A percentile compares a stretch with the other conserved stretches of the same genome.
Conservation (phyloP, 1,140 invertebrate genomes). For the Zaprionus tsacasi region DNA sequence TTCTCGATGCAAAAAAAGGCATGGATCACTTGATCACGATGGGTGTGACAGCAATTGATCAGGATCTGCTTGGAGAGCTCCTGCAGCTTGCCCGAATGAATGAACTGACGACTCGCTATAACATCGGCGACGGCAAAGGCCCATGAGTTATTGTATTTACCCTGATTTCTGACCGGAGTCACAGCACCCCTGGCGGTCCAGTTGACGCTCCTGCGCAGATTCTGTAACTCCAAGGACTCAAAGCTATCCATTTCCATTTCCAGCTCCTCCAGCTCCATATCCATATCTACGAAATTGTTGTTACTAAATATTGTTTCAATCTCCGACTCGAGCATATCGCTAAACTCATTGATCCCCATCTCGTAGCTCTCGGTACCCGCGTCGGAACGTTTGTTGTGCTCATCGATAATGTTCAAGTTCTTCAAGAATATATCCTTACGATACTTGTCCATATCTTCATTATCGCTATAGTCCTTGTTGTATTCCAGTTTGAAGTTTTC, state of each 20-base stretch:
- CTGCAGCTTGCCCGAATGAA: neutral
- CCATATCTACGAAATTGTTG: no score
- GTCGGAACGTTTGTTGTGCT: conserved; percentile 15
- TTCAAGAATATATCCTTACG: no score
- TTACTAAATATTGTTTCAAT: no score
- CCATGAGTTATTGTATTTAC: conserved; percentile 32
- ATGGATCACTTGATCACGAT: neutral
- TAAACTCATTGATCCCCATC: conserved; percentile 25
- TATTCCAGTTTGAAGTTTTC: no score
- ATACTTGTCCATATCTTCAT: no score
- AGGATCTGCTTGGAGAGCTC: conserved; percentile 29
- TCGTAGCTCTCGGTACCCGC: conserved; percentile 22
- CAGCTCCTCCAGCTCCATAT: no score
- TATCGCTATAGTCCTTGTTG: no score
- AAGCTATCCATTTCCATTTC: no score
- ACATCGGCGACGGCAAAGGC: conserved; percentile 34
- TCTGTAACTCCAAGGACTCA: no score
- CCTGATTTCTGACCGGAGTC: conserved; percentile 11
- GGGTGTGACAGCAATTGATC: conserved; percentile 6
- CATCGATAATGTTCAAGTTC: neutral
- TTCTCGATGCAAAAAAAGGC: conserved; percentile 3
- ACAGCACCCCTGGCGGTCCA: conserved; percentile 25
- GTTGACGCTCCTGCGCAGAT: conserved; percentile 3
- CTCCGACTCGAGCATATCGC: conserved; percentile 15
- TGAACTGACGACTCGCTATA: conserved; percentile 22